phyloP scores from a whole-genome alignment of 1,140 invertebrate genomes.

The Chelonus insularis region DNA sequence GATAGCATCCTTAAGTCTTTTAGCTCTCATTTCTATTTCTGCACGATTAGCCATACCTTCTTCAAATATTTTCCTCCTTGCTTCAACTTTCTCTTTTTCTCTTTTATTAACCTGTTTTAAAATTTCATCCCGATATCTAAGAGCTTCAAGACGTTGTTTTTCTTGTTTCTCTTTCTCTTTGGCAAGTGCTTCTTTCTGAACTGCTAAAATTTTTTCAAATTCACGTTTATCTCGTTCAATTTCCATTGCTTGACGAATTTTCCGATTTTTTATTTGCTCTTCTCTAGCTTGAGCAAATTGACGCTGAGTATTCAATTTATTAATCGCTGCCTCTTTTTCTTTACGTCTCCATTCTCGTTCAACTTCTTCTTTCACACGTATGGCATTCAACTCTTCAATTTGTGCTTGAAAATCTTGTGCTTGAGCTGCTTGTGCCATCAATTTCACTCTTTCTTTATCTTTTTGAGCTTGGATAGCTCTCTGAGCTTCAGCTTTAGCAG shows the following conservation, averaged over 20 bases:
- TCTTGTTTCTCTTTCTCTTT: conserved; percentile 53
- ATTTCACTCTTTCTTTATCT: conserved; percentile 56
- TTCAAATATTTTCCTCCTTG: conserved; percentile 65
- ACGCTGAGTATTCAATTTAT: conserved; percentile 57
- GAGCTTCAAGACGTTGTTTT: conserved; percentile 44
- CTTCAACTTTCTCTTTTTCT: conserved; percentile 65
- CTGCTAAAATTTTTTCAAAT: conserved; percentile 60
- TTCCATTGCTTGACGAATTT: conserved; percentile 63
- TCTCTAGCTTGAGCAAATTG: conserved; percentile 52
- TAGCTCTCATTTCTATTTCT: conserved; percentile 63
- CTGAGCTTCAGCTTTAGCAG: conserved; percentile 52
- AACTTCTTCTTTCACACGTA: conserved; percentile 62
- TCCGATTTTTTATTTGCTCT: conserved; percentile 59
- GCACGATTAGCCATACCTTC: conserved; percentile 66
- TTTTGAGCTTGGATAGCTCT: conserved; percentile 50
- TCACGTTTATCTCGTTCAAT: conserved; percentile 65
- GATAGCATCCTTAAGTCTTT: conserved; percentile 63
- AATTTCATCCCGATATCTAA: conserved; percentile 47
- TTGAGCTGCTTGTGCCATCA: conserved; percentile 55
- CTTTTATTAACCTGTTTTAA: conserved; percentile 68
- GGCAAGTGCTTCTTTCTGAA: conserved; percentile 51
- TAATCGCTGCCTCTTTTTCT: conserved; percentile 60
- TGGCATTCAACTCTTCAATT: conserved; percentile 62
- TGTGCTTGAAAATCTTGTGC: conserved; percentile 49
- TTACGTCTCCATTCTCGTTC: conserved; percentile 61